These are phyloP conservation scores for Neodiprion lecontei DNA, from an alignment of 1,140 invertebrate genomes.

Conservation along the genomic window DNA sequence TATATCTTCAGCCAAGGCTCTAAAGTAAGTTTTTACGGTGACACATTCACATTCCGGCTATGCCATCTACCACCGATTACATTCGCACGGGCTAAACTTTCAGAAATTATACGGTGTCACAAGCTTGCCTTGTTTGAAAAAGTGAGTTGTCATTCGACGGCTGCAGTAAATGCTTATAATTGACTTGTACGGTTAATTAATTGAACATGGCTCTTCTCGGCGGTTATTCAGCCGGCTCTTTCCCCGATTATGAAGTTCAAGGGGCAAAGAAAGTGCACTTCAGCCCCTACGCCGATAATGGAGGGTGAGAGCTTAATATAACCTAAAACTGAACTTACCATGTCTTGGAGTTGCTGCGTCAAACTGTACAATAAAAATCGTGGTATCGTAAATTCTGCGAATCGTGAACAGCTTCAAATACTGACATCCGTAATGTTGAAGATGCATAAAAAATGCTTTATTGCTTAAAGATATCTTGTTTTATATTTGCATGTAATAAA, in stretches of 20 bases:
- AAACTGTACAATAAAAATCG: conserved; percentile 18
- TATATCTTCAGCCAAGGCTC: too few species aligned
- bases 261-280: conserved; percentile 70
- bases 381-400: background rate
- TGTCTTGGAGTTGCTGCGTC: too few species aligned
- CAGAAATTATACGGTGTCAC: too few species aligned
- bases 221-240: conserved; percentile 45
- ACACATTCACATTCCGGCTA: too few species aligned
- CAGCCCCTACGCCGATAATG: conserved; percentile 79
- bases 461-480: too few species aligned
- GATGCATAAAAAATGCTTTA: too few species aligned
- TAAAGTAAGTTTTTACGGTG: too few species aligned
- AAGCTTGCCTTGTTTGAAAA: background rate
- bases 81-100: too few species aligned
- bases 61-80: too few species aligned
- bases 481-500: too few species aligned
- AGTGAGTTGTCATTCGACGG: conserved; percentile 13
- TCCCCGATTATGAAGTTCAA: conserved; percentile 71
- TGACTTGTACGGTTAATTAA: background rate
- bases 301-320: conserved; percentile 66
- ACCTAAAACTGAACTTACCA: conserved; percentile 28
- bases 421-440: too few species aligned
- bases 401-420: too few species aligned
- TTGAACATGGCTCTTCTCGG: conserved; percentile 40
- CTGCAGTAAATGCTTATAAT: background rate